Conservation (phyloP, 37 sponge, comb jelly and placozoan species). For the Diacarnus erythraeanus region DNA sequence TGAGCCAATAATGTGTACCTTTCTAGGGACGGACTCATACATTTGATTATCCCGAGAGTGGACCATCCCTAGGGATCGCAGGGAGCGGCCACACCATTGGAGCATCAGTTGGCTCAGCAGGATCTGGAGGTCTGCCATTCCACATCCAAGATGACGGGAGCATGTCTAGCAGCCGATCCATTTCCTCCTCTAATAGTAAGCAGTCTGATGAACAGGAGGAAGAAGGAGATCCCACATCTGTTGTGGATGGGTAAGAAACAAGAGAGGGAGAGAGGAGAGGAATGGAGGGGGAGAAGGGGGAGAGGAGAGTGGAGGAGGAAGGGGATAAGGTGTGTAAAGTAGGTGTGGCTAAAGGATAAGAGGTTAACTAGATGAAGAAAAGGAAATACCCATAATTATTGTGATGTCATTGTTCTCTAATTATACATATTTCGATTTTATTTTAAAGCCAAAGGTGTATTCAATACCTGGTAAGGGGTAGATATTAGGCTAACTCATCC, state of each 20-base stretch:
- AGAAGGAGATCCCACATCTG: not conserved
- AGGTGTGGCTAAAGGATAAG: not conserved
- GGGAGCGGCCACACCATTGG: not conserved
- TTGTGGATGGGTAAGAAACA: not conserved
- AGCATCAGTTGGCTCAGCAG: slow-evolving; percentile 9
- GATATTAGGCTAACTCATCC: no score
- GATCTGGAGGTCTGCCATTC: not conserved
- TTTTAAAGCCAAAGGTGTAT: no score
- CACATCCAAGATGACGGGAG: slow-evolving; percentile 30
- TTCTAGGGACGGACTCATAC: slow-evolving; percentile 42
- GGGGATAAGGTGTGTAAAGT: not conserved
- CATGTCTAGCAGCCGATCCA: slow-evolving; percentile 61
- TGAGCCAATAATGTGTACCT: no score
- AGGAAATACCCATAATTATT: no score
- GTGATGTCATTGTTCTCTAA: no score
- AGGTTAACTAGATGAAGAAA: not conserved
- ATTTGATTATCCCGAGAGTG: slow-evolving; percentile 26
- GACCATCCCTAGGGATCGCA: not conserved
- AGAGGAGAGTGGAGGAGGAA: not conserved
- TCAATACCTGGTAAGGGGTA: no score
- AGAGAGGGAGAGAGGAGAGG: not conserved
- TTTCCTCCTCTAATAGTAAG: slow-evolving; percentile 49
- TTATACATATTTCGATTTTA: no score
- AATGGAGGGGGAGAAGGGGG: not conserved
- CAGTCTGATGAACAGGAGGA: slow-evolving; percentile 49